Evolutionary conservation across 2,888 invertebrate genomes (phyloP).

Genomic region (Branchellion lobata): DNA sequence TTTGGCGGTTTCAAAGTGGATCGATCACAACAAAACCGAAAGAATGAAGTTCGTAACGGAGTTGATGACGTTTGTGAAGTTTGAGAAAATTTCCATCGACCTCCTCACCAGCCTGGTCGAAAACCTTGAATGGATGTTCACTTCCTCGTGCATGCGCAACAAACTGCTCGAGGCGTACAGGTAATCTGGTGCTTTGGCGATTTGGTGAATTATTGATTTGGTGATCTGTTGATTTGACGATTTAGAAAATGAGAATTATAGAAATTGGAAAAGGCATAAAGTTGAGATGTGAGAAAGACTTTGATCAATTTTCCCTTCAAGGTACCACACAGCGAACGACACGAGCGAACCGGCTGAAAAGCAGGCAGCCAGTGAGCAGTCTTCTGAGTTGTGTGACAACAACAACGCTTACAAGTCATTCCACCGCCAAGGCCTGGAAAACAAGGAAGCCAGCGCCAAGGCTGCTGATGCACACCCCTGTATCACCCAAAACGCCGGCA

Average conservation of each 20-base stretch:
- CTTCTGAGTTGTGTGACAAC: not conserved
- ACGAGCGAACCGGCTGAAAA: not conserved
- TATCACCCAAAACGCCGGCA: too few species aligned
- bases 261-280: too few species aligned
- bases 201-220: not conserved
- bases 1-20: constrained; percentile 29
- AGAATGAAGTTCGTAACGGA: constrained; percentile 33
- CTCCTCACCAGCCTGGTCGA: not conserved
- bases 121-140: constrained; percentile 40
- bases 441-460: too few species aligned
- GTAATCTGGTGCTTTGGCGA: not conserved
- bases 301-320: not conserved
- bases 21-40: constrained; percentile 29
- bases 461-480: too few species aligned
- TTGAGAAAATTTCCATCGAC: constrained; percentile 23
- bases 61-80: constrained; percentile 32
- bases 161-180: constrained; percentile 32
- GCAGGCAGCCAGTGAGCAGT: not conserved
- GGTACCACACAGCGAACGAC: not conserved
- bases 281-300: too few species aligned
- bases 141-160: constrained; percentile 12
- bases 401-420: constrained; percentile 1
- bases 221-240: too few species aligned
- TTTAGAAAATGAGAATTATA: too few species aligned
- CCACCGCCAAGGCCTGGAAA: too few species aligned